These are phyloP conservation scores for Drosophila auraria DNA, from an alignment of 1,140 invertebrate genomes.

Conservation along the genomic window DNA sequence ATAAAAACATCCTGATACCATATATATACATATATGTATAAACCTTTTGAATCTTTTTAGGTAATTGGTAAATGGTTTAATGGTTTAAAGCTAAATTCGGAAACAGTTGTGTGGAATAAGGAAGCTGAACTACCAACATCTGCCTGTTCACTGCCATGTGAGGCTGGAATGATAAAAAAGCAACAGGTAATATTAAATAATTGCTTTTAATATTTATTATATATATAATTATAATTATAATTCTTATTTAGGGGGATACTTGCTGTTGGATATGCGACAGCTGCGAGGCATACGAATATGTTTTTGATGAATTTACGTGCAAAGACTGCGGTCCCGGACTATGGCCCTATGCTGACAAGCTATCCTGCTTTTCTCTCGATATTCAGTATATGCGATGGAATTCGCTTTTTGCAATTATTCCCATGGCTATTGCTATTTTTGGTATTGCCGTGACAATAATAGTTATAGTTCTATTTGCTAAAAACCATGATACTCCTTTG, in stretches of 20 bases:
- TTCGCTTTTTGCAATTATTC: slow-evolving; percentile 89
- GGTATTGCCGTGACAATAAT: slow-evolving; percentile 89
- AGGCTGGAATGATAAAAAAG: slow-evolving; percentile 90
- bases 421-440: slow-evolving; percentile 88
- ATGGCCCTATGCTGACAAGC: slow-evolving; percentile 88
- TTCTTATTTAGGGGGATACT: slow-evolving; percentile 86
- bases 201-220: not conserved
- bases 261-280: slow-evolving; percentile 93
- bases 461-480: slow-evolving; percentile 89
- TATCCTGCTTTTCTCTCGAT: slow-evolving; percentile 86
- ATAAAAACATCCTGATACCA: too few species aligned
- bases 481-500: slow-evolving; percentile 91
- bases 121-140: slow-evolving; percentile 87
- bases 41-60: slow-evolving; percentile 86
- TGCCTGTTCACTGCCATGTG: slow-evolving; percentile 89
- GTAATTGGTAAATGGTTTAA: slow-evolving; percentile 89
- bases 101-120: slow-evolving; percentile 87
- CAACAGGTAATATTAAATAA: slow-evolving; percentile 87
- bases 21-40: not conserved
- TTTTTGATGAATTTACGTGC: slow-evolving; percentile 89
- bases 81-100: slow-evolving; percentile 87
- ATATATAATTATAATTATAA: not conserved
- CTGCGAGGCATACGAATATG: slow-evolving; percentile 89
- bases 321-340: slow-evolving; percentile 88
- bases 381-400: slow-evolving; percentile 86